Evolutionary conservation across 2,113 vertebrate species (phyloP), one percentile per base, ranked within the genome.

Genomic region (Cnemophilus loriae): DNA sequence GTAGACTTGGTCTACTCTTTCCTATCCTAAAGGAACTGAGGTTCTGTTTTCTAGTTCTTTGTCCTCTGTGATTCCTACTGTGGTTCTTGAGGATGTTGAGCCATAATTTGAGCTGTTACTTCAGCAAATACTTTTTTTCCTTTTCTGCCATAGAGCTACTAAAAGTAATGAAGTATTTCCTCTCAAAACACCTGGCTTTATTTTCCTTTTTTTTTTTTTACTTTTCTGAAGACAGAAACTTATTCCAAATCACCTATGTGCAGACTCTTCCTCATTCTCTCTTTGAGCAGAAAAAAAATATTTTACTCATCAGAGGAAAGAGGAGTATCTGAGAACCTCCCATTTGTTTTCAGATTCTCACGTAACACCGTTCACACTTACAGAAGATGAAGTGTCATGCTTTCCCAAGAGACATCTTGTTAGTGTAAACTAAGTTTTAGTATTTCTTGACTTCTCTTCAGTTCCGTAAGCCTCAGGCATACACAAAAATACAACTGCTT

Each of bases 361-460:
- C 0, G 0, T 32, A 82, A n/a, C 1, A 5, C 10, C 8, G 0
- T 41, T 77, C 78, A 67, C 47, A 37, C 4, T 41, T 69, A 52
- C 10, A 84, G 42, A 74, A 63, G 22, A 65, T 19, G 46, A 86
- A 35, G 5, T 60, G 5, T 26, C 26, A 68, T 39, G 33, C 16
- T 84, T 84, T 85, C 15, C 16, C 7, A 33, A 49, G 23, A 49
- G 17, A 78, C 7, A 19, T n/a, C 33, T 84, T 87, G 10, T 23
- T 32, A 71, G 55, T 18, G 2, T 18, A n/a, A 33, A 47, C 3
- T 12, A 16, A 32, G 70, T 68, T 59, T 53, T 23, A 84, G 23
- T 27, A 71, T 60, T 79, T 73, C 74, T 76, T 83, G 41, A 57
- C 42, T 65, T 86, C 22, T 73, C 19, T 32, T 69, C 35, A 46